phyloP scores from a whole-genome alignment of 2,113 vertebrate genomes.

The Chionodraco myersi region DNA sequence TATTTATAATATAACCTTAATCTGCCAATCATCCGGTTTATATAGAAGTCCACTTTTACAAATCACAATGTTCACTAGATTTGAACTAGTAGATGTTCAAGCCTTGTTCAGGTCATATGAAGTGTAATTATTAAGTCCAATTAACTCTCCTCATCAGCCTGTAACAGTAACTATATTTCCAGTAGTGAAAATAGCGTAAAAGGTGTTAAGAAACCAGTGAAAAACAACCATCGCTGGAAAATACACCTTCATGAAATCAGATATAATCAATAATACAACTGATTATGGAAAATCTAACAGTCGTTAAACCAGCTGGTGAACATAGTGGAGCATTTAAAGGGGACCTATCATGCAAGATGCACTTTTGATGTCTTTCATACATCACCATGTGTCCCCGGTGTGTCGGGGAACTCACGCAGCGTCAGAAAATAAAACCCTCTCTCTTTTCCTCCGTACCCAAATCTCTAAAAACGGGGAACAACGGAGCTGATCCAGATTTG shows the following conservation, averaged over 20 bases:
- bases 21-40: slow-evolving; percentile 10
- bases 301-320: background rate
- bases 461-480: too few relatives aligned
- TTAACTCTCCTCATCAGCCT: background rate
- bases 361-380: too few relatives aligned
- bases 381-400: too few relatives aligned
- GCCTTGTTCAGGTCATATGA: too few relatives aligned
- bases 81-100: too few relatives aligned
- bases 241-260: background rate
- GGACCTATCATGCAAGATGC: too few relatives aligned
- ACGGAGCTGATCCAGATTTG: too few relatives aligned
- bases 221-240: background rate
- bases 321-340: background rate
- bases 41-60: slow-evolving; percentile 19
- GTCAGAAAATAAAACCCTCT: too few relatives aligned
- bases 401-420: too few relatives aligned
- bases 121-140: background rate
- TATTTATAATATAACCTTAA: slow-evolving; percentile 8
- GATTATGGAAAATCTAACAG: background rate
- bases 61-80: background rate
- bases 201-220: background rate
- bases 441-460: too few relatives aligned
- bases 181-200: background rate
- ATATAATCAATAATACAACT: background rate
- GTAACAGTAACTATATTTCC: background rate